Evolutionary conservation across 1,140 invertebrate genomes (phyloP).

Genomic region (Pseudomyrmex concolor): DNA sequence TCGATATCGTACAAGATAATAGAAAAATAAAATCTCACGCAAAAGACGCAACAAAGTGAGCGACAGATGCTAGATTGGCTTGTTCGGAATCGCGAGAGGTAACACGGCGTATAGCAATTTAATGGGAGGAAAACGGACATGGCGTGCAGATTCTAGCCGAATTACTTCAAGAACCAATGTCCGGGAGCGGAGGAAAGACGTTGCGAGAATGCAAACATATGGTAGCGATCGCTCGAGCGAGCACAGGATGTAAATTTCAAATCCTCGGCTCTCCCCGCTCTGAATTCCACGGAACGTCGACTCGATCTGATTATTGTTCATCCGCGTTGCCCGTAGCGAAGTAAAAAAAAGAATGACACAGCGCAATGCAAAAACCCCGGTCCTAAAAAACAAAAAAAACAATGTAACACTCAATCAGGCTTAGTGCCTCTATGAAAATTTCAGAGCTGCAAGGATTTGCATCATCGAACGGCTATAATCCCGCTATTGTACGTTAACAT

Average conservation of each 20-base stretch:
- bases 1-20: neutral
- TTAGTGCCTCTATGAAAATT: conserved; percentile 2
- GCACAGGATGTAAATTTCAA: conserved; percentile 71
- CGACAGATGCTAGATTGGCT: conserved; percentile 44
- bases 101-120: conserved; percentile 63
- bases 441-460: conserved; percentile 6
- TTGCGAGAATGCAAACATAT: conserved; percentile 68
- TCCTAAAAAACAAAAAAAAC: neutral
- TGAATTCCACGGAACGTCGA: conserved; percentile 45
- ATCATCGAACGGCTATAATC: conserved; percentile 14
- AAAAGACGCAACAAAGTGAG: conserved; percentile 7
- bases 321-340: neutral
- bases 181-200: conserved; percentile 34
- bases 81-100: conserved; percentile 44
- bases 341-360: conserved; percentile 10
- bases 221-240: conserved; percentile 65
- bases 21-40: neutral
- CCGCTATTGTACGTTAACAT: conserved; percentile 18
- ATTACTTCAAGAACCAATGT: conserved; percentile 66
- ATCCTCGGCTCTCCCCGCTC: conserved; percentile 27
- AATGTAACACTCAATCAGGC: conserved; percentile 10
- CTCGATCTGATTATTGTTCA: conserved; percentile 51
- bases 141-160: conserved; percentile 59
- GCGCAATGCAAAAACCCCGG: neutral
- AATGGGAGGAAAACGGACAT: conserved; percentile 58